Evolutionary conservation across 2,888 invertebrate species (phyloP), one percentile per base, ranked within the genome.

Genomic region (Trachelus troglodyta): DNA sequence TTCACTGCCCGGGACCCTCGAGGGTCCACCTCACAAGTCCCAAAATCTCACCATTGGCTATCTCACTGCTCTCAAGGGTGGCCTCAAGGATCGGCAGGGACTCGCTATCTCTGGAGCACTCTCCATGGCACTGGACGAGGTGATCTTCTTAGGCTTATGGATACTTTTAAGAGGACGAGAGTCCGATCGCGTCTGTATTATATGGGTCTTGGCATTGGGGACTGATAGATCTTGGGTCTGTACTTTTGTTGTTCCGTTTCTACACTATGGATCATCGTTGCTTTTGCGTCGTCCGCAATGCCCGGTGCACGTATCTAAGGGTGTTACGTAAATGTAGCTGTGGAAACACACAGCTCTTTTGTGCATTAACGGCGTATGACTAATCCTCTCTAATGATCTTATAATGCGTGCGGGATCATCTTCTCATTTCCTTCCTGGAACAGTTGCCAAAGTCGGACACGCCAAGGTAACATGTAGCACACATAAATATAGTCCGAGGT

Each of bases 91-190:
- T 90, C 94, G 96, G 82, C 96, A 97, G 92, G 98, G 98, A 33
- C 94, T 98, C 87, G 94, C 96, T 83, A 96, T 98, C 88, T 97
- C 97, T 76, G 98, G 98, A 79, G 98, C 98, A 77, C 94, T 98
- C 84, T 94, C 97, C 74, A 95, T 96, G 94, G 98, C 98, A 76
- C 94, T 98, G 79, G 95, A 97, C 85, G 94, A 96, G 94, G 97
- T 98, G 89, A 86, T 85, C 80, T 11, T 69, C 40, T 56, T 56
- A 23, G 56, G 23, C 23, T 23, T 6, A 9, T 6, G 23, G 23
- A 56, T 56, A 56, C 23, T 23, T 9, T 56, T 56, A 2, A 56
- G 23, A 9, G 40, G 40, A 6, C 40, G 1, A 6, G 15, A 15
- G 15, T 40, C 15, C 23, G 23, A 2, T 23, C 56, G 23, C 23